These are phyloP conservation scores for Hypanus sabinus DNA, from an alignment of 2,113 vertebrate genomes.

Conservation along the genomic window DNA sequence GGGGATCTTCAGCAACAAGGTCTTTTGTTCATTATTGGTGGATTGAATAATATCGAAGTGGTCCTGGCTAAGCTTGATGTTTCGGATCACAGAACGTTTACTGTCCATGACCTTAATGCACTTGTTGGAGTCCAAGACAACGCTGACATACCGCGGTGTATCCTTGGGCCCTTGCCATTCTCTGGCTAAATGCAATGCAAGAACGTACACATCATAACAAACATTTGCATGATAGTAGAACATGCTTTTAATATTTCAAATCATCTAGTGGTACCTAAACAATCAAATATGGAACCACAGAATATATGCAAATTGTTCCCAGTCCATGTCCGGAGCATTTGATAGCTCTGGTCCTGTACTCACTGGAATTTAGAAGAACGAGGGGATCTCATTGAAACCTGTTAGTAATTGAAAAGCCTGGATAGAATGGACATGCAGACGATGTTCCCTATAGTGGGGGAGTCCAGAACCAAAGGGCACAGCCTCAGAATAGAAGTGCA, in stretches of 20 bases:
- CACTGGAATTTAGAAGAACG: no score
- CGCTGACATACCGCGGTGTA: not conserved
- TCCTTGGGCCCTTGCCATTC: slow-evolving; percentile 36
- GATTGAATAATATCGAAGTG: not conserved
- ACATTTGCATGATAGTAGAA: not conserved
- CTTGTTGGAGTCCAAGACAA: not conserved
- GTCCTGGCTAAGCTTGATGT: not conserved
- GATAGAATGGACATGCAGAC: no score
- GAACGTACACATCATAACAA: not conserved
- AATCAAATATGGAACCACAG: not conserved
- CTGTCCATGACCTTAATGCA: slow-evolving; percentile 21
- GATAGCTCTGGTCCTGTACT: no score
- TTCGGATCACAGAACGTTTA: not conserved
- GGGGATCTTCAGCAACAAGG: slow-evolving; percentile 25
- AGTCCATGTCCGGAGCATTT: no score
- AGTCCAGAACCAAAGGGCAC: no score
- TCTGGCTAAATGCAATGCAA: not conserved
- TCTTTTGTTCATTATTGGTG: not conserved
- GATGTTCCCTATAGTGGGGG: no score
- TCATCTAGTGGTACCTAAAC: no score
- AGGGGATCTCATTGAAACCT: no score
- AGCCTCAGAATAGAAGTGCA: no score
- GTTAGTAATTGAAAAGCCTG: no score
- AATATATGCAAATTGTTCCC: not conserved
- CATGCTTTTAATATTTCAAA: not conserved